phyloP scores from a whole-genome alignment of 1,140 invertebrate genomes.

The Nephila pilipes region DNA sequence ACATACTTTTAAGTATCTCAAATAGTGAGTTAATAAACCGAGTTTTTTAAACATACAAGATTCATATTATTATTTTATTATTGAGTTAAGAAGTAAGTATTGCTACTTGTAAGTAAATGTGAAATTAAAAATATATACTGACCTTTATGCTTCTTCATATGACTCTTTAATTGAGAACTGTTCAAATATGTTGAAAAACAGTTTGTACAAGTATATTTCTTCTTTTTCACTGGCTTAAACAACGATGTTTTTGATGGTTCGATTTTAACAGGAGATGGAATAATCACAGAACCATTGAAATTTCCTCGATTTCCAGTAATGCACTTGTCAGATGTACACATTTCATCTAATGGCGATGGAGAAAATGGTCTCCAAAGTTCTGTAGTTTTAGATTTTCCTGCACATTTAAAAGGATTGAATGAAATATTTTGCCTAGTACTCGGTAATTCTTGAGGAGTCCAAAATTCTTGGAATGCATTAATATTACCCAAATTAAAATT shows the following conservation, averaged over 20 bases:
- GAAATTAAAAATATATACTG: constrained; percentile 78
- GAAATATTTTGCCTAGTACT: neutral
- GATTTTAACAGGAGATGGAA: constrained; percentile 28
- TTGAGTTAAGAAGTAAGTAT: too few species aligned
- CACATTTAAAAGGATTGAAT: neutral
- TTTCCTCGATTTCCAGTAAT: neutral
- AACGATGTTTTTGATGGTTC: constrained; percentile 1
- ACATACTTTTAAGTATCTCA: too few species aligned
- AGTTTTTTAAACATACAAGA: too few species aligned
- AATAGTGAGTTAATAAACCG: too few species aligned
- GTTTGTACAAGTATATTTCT: constrained; percentile 87
- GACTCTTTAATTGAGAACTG: constrained; percentile 94
- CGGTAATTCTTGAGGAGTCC: neutral
- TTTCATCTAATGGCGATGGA: neutral
- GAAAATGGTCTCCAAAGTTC: constrained; percentile 48
- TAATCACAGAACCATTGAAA: neutral
- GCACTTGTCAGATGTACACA: neutral
- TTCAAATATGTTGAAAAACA: constrained; percentile 94
- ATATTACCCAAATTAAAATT: neutral
- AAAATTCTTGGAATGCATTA: neutral
- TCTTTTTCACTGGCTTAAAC: constrained; percentile 45
- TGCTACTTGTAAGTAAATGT: too few species aligned
- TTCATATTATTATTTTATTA: too few species aligned
- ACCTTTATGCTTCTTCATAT: constrained; percentile 94
- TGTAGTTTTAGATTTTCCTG: neutral